Conservation (phyloP, 2,888 invertebrate species). For the Plemyria rubiginata region DNA sequence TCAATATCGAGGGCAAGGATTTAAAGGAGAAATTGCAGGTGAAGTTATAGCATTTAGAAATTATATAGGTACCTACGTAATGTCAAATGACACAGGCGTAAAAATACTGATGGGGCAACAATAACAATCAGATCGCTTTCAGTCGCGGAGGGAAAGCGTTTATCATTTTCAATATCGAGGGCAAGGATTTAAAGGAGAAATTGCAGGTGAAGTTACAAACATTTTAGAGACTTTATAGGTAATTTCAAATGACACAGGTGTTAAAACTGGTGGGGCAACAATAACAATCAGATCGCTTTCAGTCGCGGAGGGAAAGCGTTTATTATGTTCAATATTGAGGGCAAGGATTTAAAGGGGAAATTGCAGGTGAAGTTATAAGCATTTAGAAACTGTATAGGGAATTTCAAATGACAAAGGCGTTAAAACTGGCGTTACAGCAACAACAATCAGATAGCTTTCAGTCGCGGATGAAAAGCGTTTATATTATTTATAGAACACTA, state of each 20-base stretch:
- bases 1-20: slow-evolving; percentile 87
- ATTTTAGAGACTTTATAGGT: too few species aligned
- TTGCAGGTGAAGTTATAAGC: slow-evolving; percentile 74
- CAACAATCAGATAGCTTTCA: slow-evolving; percentile 92
- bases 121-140: slow-evolving; percentile 92
- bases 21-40: slow-evolving; percentile 84
- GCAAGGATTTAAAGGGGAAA: slow-evolving; percentile 77
- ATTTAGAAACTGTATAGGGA: too few species aligned
- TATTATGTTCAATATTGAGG: slow-evolving; percentile 89
- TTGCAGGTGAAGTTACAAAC: slow-evolving; percentile 74
- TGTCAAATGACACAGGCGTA: slow-evolving; percentile 74
- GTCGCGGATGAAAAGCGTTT: slow-evolving; percentile 89
- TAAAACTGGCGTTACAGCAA: slow-evolving; percentile 81
- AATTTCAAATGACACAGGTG: slow-evolving; percentile 60
- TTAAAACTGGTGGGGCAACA: slow-evolving; percentile 82
- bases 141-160: slow-evolving; percentile 90
- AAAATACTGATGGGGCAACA: slow-evolving; percentile 82
- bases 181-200: slow-evolving; percentile 77
- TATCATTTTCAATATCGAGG: slow-evolving; percentile 89
- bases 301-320: slow-evolving; percentile 90
- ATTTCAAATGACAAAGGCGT: slow-evolving; percentile 68
- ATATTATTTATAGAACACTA: too few species aligned
- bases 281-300: slow-evolving; percentile 92
- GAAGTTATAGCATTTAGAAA: slow-evolving; percentile 27
- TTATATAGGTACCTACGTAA: too few species aligned